Percentiles rank a stretch among this genome's conserved stretches.
phyloP scores from a whole-genome alignment of 2,888 invertebrate genomes.

The Folsomia candida region DNA sequence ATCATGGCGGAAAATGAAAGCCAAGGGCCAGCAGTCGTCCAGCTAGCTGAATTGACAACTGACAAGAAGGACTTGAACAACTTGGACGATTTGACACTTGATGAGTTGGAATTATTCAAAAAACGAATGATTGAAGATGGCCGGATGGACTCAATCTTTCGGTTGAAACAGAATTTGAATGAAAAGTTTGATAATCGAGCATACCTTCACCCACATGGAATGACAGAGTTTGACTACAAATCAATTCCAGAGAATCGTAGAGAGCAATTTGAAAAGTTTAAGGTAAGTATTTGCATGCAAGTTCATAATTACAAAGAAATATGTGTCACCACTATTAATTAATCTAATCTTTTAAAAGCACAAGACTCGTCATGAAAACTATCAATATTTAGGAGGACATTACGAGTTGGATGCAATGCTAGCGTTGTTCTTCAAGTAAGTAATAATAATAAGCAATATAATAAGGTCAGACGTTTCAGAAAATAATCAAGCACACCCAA shows the following conservation, averaged over 20 bases:
- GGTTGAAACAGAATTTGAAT: constrained; percentile 28
- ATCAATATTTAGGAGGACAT: constrained; percentile 34
- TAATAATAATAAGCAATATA: background rate
- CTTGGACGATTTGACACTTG: background rate
- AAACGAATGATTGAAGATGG: constrained; percentile 25
- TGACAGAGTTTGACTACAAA: constrained; percentile 38
- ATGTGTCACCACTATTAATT: too few species aligned
- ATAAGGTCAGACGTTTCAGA: background rate
- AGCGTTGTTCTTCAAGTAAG: constrained; percentile 19
- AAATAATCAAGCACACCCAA: too few species aligned
- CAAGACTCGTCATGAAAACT: constrained; percentile 34
- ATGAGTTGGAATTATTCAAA: constrained; percentile 17
- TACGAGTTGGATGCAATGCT: constrained; percentile 42
- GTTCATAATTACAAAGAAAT: too few species aligned
- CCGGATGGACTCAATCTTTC: constrained; percentile 29
- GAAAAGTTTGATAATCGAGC: constrained; percentile 39
- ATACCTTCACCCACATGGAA: constrained; percentile 39
- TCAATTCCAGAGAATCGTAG: constrained; percentile 21
- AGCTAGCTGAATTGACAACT: too few species aligned
- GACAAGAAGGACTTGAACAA: too few species aligned
- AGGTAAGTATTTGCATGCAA: constrained; percentile 11
- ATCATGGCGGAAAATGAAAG: too few species aligned
- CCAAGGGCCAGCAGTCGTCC: too few species aligned
- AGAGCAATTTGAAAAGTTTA: constrained; percentile 30
- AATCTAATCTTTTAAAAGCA: background rate